Percentiles rank a stretch among this genome's conserved stretches.
phyloP scores from a whole-genome alignment of 2,797 vertebrate species.

The Acanthurus lineatus region DNA sequence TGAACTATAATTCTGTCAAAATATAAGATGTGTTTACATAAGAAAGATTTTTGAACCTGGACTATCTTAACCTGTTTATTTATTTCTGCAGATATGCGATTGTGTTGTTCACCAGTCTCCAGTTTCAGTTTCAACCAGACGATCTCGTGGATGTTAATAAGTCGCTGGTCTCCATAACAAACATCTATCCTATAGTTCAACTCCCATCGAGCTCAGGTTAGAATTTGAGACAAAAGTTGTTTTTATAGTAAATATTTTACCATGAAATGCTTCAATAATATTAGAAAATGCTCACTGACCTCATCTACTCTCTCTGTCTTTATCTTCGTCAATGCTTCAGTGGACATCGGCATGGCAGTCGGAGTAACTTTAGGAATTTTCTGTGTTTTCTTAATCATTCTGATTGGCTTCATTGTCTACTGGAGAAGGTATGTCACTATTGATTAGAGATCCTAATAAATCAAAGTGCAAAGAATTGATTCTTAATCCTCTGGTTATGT shows the following conservation, averaged over 20 bases:
- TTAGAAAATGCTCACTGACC: not conserved
- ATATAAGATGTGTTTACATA: too few species aligned
- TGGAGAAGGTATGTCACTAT: conserved; percentile 77
- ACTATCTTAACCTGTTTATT: conserved; percentile 19
- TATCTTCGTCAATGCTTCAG: conserved; percentile 41
- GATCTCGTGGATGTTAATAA: rapidly evolving
- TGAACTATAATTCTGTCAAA: too few species aligned
- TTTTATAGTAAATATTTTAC: not conserved
- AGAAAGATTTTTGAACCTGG: not conserved
- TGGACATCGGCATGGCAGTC: conserved; percentile 30
- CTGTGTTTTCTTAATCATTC: conserved; percentile 62
- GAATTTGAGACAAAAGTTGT: not conserved
- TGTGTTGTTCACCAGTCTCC: conserved; percentile 75
- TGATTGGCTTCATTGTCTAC: conserved; percentile 73
- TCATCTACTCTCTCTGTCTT: not conserved
- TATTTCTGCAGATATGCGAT: conserved; percentile 74
- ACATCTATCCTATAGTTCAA: rapidly evolving
- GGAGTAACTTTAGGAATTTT: conserved; percentile 69
- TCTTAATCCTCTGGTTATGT: conserved; percentile 1
- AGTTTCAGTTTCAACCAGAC: rapidly evolving
- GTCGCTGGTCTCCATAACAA: conserved; percentile 59
- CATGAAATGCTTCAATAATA: not conserved
- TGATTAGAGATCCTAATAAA: not conserved
- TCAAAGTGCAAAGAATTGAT: not conserved
- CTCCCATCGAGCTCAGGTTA: conserved; percentile 72